These are phyloP conservation scores for Loris lydekkerianus DNA, from an alignment of 2,797 vertebrate species.

Conservation along the genomic window DNA sequence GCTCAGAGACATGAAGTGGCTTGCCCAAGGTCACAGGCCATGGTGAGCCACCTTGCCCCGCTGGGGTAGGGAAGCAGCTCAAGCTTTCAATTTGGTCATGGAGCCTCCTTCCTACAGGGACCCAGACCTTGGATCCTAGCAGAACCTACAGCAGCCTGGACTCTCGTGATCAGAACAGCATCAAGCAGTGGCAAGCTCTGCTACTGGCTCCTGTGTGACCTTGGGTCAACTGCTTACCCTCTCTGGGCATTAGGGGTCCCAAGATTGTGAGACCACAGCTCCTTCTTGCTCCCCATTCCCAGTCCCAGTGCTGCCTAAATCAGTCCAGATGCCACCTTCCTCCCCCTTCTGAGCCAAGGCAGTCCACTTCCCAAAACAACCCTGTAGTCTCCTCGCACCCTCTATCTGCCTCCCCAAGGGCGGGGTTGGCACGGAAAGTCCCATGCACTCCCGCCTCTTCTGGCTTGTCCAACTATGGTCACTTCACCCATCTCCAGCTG, in stretches of 20 bases:
- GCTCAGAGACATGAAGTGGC: background rate
- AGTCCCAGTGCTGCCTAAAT: background rate
- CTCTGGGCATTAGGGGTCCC: background rate
- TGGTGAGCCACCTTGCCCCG: background rate
- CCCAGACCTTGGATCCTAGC: background rate
- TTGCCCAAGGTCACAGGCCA: background rate
- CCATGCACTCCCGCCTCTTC: background rate
- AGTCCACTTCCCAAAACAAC: background rate
- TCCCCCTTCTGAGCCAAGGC: background rate
- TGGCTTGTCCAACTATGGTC: background rate
- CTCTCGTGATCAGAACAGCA: accelerated
- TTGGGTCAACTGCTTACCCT: background rate
- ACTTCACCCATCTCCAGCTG: slow-evolving; percentile 87
- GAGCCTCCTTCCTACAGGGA: background rate
- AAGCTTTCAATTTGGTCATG: background rate
- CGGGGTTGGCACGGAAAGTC: background rate
- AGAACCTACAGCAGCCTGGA: background rate
- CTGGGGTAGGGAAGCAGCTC: background rate
- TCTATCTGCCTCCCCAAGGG: background rate
- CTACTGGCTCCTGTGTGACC: background rate
- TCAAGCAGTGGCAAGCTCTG: background rate
- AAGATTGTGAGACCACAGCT: background rate
- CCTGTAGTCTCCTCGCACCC: background rate
- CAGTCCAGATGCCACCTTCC: background rate
- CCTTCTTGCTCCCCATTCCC: background rate